A percentile compares a stretch with the other conserved stretches of the same genome.
These are phyloP conservation scores for Stenodera caucasica DNA, from an alignment of 2,888 invertebrate genomes.

Conservation along the genomic window DNA sequence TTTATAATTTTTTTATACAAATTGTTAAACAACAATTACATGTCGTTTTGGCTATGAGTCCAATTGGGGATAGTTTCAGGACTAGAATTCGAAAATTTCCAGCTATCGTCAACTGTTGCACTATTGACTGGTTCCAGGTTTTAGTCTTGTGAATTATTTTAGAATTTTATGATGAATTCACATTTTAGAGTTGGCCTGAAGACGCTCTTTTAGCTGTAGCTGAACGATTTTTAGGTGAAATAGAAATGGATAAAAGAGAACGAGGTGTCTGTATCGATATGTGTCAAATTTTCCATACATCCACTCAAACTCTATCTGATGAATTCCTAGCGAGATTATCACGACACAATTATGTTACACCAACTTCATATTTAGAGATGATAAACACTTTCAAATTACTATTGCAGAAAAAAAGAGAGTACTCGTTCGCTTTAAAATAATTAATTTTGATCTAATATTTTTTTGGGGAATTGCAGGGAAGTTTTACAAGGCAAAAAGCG, in stretches of 20 bases:
- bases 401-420: slow-evolving; percentile 74
- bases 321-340: slow-evolving; percentile 69
- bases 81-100: slow-evolving; percentile 88
- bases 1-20: slow-evolving; percentile 89
- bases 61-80: slow-evolving; percentile 82
- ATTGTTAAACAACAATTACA: slow-evolving; percentile 89
- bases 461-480: slow-evolving; percentile 58
- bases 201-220: slow-evolving; percentile 91
- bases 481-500: slow-evolving; percentile 53
- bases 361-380: slow-evolving; percentile 89
- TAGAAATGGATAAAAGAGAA: slow-evolving; percentile 76
- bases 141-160: background rate
- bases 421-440: slow-evolving; percentile 33
- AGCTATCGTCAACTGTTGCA: slow-evolving; percentile 91
- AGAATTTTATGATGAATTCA: background rate
- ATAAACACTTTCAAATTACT: slow-evolving; percentile 87
- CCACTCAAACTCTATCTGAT: slow-evolving; percentile 72
- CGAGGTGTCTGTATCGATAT: slow-evolving; percentile 79
- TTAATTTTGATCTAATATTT: no score
- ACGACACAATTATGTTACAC: slow-evolving; percentile 86
- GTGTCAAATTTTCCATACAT: slow-evolving; percentile 88
- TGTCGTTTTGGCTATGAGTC: slow-evolving; percentile 87
- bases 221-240: slow-evolving; percentile 75
- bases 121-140: slow-evolving; percentile 93
- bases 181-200: slow-evolving; percentile 81